phyloP scores from a whole-genome alignment of 1,140 invertebrate species.

The Drosophila ananassae region DNA sequence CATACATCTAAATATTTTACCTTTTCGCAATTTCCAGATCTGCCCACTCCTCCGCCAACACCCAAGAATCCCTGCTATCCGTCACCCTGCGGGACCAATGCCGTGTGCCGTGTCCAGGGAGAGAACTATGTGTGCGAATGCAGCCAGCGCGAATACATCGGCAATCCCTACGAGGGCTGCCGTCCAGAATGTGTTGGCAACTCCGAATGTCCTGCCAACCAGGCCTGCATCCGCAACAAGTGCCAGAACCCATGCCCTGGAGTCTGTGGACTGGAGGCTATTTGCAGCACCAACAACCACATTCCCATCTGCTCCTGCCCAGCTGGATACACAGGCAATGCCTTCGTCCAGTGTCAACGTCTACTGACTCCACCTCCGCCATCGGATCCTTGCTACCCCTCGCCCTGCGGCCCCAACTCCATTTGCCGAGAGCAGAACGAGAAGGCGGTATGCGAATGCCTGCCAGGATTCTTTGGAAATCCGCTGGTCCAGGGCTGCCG shows the following conservation, averaged over 20 bases:
- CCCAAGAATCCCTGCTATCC: slow-evolving; percentile 85
- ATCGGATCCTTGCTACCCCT: slow-evolving; percentile 88
- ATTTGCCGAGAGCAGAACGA: slow-evolving; percentile 87
- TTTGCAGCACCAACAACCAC: slow-evolving; percentile 88
- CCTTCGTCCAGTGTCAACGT: slow-evolving; percentile 86
- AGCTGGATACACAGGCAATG: slow-evolving; percentile 88
- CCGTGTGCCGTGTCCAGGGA: slow-evolving; percentile 85
- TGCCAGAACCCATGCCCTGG: slow-evolving; percentile 87
- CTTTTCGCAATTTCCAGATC: slow-evolving; percentile 77
- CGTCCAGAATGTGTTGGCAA: slow-evolving; percentile 87
- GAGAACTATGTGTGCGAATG: slow-evolving; percentile 85
- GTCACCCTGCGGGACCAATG: slow-evolving; percentile 87
- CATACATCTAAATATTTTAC: slow-evolving; percentile 4
- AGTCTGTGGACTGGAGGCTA: slow-evolving; percentile 86
- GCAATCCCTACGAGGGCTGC: slow-evolving; percentile 86
- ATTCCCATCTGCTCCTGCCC: slow-evolving; percentile 88
- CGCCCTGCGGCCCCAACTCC: slow-evolving; percentile 90
- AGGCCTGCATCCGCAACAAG: slow-evolving; percentile 86
- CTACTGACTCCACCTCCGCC: slow-evolving; percentile 82
- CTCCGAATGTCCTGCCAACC: slow-evolving; percentile 86
- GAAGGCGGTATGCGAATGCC: slow-evolving; percentile 88
- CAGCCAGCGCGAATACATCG: slow-evolving; percentile 85
- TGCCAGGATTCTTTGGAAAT: slow-evolving; percentile 91
- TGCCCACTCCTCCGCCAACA: slow-evolving; percentile 83
- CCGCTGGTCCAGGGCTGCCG: slow-evolving; percentile 89